Base-by-base conservation (phyloP, 2,113 vertebrate species). In the Coreoperca whiteheadi region DNA sequence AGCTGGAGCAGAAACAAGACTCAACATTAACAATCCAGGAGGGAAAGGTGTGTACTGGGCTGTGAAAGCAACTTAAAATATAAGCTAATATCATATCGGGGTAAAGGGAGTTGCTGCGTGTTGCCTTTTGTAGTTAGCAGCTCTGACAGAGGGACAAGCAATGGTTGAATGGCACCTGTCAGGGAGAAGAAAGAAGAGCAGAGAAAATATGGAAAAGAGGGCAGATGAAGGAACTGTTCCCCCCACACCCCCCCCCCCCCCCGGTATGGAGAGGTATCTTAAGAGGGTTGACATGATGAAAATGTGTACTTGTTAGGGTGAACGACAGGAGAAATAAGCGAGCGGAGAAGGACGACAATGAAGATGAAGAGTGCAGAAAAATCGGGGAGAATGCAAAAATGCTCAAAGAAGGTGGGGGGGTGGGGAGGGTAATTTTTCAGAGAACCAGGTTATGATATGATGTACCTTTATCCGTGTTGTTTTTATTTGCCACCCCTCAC, bases 401-500 rank as follows among this genome's bases (percentile, higher is more conserved):
- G 11, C 28, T 59, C n/a, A 37, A 75, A 76, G 78, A 56, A 69
- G 46, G 30, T 43, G 67, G 39, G 21, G 39, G 21, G 70, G 66
- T n/a, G 65, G 15, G 63, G 68, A 46, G 84, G 84, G 82, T 89
- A 83, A 93, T 87, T 89, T 88, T 76, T 66, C 74, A 68, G 83
- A 60, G 86, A 89, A 87, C 14, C 80, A 75, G 81, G 84, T 90
- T 90, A 78, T 93, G 85, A 89, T 87, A 73, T 83, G 81, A 89
- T 88, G 79, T 77, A 84, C 83, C 86, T 91, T 90, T 77, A 88
- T 91, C 74, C 79, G 75, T 75, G 84, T 91, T 92, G 89, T 91
- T 92, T 92, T 92, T 87, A 92, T 93, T 92, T 93, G 85, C 89
- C 76, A 77, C 83, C 79, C 86, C 87, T 88, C 86, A 56, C 81